These are phyloP conservation scores for Chiridota heheva DNA, from an alignment of 35 echinoderm and acorn worm genomes.

Conservation along the genomic window DNA sequence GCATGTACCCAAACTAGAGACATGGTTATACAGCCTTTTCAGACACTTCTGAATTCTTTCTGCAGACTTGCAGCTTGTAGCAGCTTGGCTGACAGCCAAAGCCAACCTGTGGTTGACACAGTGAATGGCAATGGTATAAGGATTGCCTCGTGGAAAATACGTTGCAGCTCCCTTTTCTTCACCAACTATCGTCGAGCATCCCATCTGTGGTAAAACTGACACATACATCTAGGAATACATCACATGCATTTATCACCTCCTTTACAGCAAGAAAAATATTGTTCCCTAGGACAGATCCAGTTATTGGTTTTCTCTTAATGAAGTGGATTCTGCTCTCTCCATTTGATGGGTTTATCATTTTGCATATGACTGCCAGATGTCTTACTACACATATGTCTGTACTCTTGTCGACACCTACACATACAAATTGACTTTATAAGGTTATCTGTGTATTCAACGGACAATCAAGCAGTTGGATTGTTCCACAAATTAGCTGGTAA, in stretches of 20 bases:
- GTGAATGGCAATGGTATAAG: background rate
- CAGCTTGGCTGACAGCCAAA: conserved; percentile 8
- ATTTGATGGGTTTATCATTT: background rate
- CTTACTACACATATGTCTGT: background rate
- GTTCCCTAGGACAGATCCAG: background rate
- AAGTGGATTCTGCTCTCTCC: background rate
- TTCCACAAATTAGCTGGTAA: too few species aligned
- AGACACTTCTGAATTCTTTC: background rate
- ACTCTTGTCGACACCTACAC: background rate
- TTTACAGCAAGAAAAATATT: background rate
- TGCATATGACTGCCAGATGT: background rate
- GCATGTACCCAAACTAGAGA: background rate
- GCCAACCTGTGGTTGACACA: conserved; percentile 6
- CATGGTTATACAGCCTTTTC: background rate
- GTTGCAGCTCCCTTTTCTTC: background rate
- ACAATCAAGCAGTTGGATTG: too few species aligned
- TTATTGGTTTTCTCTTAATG: background rate
- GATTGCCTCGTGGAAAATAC: background rate
- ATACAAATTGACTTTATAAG: background rate
- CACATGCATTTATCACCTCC: background rate
- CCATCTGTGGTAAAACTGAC: conserved; percentile 20
- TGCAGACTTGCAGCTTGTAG: background rate
- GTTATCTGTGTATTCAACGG: too few species aligned
- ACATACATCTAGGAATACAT: background rate
- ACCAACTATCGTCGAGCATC: background rate